phyloP scores from a whole-genome alignment of 92 coral and sea anemone species.

The Galaxea fascicularis region DNA sequence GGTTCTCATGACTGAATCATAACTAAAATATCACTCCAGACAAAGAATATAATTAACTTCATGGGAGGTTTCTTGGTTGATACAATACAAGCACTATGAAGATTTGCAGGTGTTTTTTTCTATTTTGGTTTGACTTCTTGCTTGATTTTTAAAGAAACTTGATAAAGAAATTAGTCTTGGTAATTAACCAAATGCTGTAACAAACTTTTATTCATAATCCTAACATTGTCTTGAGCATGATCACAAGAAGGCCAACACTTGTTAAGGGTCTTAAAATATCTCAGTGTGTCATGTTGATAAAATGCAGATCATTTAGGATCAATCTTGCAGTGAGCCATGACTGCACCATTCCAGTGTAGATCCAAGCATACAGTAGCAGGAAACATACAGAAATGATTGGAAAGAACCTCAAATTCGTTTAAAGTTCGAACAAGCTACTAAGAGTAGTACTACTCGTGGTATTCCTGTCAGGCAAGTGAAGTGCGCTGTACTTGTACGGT shows the following conservation, averaged over 20 bases:
- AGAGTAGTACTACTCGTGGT: no score
- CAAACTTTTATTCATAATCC: background rate
- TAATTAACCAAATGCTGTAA: background rate
- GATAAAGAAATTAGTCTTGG: conserved; percentile 5
- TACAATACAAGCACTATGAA: no score
- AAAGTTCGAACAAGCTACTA: no score
- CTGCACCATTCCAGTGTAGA: no score
- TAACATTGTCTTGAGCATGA: background rate
- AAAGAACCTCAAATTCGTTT: background rate
- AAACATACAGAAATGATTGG: no score
- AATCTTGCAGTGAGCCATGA: background rate
- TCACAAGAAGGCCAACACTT: background rate
- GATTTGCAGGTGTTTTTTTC: background rate
- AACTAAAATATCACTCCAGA: no score
- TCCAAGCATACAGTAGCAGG: no score
- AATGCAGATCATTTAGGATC: background rate
- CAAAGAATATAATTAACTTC: no score
- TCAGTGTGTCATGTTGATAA: background rate
- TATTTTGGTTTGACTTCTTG: background rate
- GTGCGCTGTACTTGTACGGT: no score
- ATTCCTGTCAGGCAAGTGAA: no score
- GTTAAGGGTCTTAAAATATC: background rate
- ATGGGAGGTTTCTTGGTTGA: no score
- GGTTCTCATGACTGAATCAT: no score
- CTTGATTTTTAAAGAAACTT: background rate